Base-by-base conservation (phyloP, 2,888 invertebrate species). In the Salpingus planirostris region DNA sequence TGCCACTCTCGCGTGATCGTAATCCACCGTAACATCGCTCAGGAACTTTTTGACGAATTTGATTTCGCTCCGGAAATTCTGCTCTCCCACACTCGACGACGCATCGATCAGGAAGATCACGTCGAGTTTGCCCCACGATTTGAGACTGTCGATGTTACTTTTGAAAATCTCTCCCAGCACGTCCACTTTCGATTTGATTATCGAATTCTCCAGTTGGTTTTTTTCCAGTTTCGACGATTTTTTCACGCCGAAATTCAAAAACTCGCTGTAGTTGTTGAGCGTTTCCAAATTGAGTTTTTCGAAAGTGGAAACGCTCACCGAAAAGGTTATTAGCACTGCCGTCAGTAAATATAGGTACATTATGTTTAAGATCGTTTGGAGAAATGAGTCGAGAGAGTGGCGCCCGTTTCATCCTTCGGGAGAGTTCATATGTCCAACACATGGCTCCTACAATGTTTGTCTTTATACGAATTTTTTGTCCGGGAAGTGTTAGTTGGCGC, bases 91-190 rank as follows among this genome's bases (percentile, higher is more conserved):
- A 43, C 78, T 78, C 0, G 75, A 75, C n/a, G 80, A 80, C 8
- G 75, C 73, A 49, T 81, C 81, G 25, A 81, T 73, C 25, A 80
- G 60, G 55, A 81, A 80, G 13, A 80, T 69, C 21, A 80, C 59
- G 49, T 81, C 80, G 39, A 76, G 60, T 24, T 51, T 48, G 3
- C 45, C 40, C 11, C 49, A 47, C 2, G 37, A 33, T 44, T 73
- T 67, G 13, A 77, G 56, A n/a, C 56, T 55, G 31, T 69, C 66
- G 2, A 77, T 68, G 43, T 71, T 70, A 29, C 63, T 62, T 45
- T 74, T 74, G 38, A 77, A 67, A 13, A 71, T 60, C 23, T 65
- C 61, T 1, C 74, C 74, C 11, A 74, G 53, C 2, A 67, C 61
- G 39, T 74, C 72, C 14, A 74, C 66, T 58, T 74, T 73, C 3